Base-by-base conservation (phyloP, 2,888 invertebrate genomes). In the Eilema sororculum region DNA sequence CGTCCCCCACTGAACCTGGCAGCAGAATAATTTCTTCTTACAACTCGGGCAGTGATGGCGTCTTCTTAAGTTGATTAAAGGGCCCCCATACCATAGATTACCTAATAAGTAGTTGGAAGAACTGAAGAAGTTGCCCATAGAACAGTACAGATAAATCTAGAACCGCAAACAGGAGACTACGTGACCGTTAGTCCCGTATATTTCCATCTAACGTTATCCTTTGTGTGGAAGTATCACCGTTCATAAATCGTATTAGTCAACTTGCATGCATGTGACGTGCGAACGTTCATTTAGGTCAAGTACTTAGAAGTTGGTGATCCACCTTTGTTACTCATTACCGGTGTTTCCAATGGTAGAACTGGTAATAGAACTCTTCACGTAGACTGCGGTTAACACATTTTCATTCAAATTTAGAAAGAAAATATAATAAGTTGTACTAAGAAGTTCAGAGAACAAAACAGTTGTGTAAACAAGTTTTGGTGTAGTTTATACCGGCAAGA, bases 271-370 rank as follows among this genome's bases (percentile, higher is more conserved):
- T 71, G 64, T 67, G 65, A 71, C 73, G 72, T 69, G 58, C 56
- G 57, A 33, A 58, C 60, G 52, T 60, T 82, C 82, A 83, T 87
- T 62, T 75, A 79, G 92, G 92, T 91, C 92, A 90, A 86, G 86
- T 91, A 91, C 91, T 89, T 81, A 85, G 91, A 91, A 92, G 86
- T 86, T 86, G 82, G 83, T 86, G 82, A 84, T 80, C 81, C 82
- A 77, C 74, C 74, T 70, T 74, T 75, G 76, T 85, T 84, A 85
- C 81, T 87, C 86, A 89, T 86, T 83, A 78, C 69, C 73, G 62
- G 46, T 41, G n/a, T 60, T n/a, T 28, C 65, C n/a, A 65, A 41
- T 59, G 56, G 65, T 37, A 64, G 12, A 69, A 62, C 74, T 28
- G 4, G 68, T 65, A 60, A 71, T 30, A 67, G 52, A 68, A 37